Conservation (phyloP, 2,797 vertebrate genomes). For the Pseudochirops cupreus region DNA sequence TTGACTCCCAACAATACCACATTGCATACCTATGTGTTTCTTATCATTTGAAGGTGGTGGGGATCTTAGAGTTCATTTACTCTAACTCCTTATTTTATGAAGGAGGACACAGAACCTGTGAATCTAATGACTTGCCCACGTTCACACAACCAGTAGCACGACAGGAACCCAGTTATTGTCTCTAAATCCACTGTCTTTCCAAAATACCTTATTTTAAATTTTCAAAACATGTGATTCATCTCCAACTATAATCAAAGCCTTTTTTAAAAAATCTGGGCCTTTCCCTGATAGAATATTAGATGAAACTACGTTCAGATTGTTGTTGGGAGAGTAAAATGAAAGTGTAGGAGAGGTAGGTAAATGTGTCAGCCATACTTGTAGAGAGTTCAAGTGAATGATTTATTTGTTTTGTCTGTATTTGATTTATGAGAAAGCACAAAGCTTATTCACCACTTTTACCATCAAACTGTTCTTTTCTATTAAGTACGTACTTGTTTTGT, state of each 20-base stretch:
- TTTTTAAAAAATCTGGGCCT: not conserved
- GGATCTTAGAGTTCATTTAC: not conserved
- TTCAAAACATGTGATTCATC: not conserved
- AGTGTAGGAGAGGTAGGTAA: not conserved
- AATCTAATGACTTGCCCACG: not conserved
- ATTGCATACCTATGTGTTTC: not conserved
- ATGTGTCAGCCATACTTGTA: not conserved
- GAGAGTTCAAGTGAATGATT: not conserved
- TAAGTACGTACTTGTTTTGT: slow-evolving; percentile 95
- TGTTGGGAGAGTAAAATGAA: not conserved
- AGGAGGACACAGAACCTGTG: not conserved
- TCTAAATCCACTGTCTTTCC: not conserved
- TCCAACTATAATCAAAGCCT: not conserved
- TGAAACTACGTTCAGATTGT: not conserved
- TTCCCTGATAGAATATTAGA: not conserved
- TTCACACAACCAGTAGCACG: not conserved
- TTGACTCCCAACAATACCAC: not conserved
- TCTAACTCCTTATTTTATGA: not conserved
- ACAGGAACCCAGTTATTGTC: not conserved
- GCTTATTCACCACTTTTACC: slow-evolving; percentile 48
- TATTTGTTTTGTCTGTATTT: not conserved
- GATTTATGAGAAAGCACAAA: slow-evolving; percentile 24
- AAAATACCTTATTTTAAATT: not conserved
- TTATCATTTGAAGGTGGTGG: not conserved
- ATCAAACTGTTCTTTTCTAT: slow-evolving; percentile 13